These are phyloP conservation scores for Lepidocyrtinus sp. DNA, from an alignment of 2,888 invertebrate genomes.

Conservation along the genomic window DNA sequence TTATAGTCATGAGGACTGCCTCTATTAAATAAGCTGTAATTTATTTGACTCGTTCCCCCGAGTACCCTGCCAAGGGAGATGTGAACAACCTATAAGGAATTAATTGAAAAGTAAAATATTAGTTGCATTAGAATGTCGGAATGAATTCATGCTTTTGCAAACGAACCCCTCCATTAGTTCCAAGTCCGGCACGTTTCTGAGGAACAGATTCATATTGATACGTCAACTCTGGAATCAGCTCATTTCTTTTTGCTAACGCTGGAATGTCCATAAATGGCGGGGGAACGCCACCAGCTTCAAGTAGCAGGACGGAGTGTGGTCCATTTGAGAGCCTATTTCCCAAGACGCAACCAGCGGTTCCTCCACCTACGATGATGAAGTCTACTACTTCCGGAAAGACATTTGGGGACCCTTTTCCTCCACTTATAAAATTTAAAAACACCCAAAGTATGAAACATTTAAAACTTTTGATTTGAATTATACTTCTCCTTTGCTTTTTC, in stretches of 20 bases:
- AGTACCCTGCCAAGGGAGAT: constrained; percentile 44
- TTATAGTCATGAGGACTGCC: constrained; percentile 52
- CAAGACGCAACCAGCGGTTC: constrained; percentile 34
- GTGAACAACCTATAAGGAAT: constrained; percentile 30
- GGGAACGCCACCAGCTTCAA: constrained; percentile 32
- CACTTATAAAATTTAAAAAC: too few relatives aligned
- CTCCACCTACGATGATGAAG: constrained; percentile 48
- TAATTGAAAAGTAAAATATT: too few relatives aligned
- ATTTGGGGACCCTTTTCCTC: too few relatives aligned
- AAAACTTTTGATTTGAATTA: too few relatives aligned
- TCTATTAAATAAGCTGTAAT: constrained; percentile 58
- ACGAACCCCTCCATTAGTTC: constrained; percentile 16
- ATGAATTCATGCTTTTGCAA: too few relatives aligned
- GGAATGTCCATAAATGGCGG: constrained; percentile 22
- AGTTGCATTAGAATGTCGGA: too few relatives aligned
- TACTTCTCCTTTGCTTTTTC: too few relatives aligned
- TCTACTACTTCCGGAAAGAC: too few relatives aligned
- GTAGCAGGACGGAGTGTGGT: background rate
- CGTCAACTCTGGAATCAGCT: constrained; percentile 19
- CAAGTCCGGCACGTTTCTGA: constrained; percentile 17
- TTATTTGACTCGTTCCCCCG: constrained; percentile 53
- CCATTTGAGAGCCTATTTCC: constrained; percentile 29
- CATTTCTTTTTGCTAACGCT: constrained; percentile 14
- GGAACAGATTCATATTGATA: constrained; percentile 35
- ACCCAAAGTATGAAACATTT: too few relatives aligned